These are phyloP conservation scores for Halcyon leucocephala DNA, from an alignment of 2,797 vertebrate species.

Conservation along the genomic window DNA sequence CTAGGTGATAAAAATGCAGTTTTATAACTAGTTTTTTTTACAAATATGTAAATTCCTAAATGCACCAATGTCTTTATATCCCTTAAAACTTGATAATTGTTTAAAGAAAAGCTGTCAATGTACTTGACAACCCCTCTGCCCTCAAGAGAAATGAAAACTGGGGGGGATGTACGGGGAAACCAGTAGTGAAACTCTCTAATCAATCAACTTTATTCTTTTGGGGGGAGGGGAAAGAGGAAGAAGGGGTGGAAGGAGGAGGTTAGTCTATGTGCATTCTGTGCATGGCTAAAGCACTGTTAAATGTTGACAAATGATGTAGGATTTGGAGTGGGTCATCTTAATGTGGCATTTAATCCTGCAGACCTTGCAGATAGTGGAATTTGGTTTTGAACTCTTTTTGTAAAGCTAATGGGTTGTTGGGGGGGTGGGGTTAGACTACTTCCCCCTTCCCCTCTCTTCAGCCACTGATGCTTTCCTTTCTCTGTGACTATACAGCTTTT, in stretches of 20 bases:
- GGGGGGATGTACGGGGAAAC: not conserved
- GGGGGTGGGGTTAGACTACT: not conserved
- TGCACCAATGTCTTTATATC: conserved; percentile 67
- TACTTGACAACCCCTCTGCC: conserved; percentile 50
- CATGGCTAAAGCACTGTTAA: conserved; percentile 59
- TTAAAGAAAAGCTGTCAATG: conserved; percentile 38
- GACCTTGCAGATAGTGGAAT: not conserved
- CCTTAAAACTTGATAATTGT: conserved; percentile 68
- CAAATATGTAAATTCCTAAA: conserved; percentile 72
- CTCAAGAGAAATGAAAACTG: not conserved
- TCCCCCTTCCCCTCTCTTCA: conserved; percentile 11
- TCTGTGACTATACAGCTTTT: conserved; percentile 69
- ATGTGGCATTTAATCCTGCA: conserved; percentile 25
- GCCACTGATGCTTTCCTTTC: conserved; percentile 40
- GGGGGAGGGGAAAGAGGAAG: conserved; percentile 14
- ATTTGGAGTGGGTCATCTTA: conserved; percentile 40
- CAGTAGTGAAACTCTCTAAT: conserved; percentile 61
- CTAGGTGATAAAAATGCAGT: conserved; percentile 74
- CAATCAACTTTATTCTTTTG: conserved; percentile 48
- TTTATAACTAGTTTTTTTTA: conserved; percentile 76
- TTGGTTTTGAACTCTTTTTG: conserved; percentile 28
- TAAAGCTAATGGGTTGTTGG: not conserved
- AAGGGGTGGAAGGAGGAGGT: not conserved
- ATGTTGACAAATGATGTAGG: conserved; percentile 52
- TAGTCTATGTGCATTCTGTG: conserved; percentile 49